These are phyloP conservation scores for Dendrocopos noguchii DNA, from an alignment of 2,113 vertebrate genomes.

Conservation along the genomic window DNA sequence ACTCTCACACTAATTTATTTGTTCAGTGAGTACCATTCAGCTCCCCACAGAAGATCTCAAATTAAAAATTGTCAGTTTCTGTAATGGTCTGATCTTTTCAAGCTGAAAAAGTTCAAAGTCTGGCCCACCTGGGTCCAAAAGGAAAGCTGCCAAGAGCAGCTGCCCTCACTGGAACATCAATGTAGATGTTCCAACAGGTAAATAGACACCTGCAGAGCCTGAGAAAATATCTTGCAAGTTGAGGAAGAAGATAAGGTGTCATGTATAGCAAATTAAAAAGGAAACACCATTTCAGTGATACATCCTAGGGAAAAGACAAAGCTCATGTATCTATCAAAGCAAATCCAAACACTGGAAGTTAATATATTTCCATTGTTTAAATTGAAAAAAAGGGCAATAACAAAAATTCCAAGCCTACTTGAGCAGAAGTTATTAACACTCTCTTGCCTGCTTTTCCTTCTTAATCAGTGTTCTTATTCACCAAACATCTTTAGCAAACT, in stretches of 20 bases:
- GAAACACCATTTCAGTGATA: neutral
- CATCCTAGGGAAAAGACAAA: slow-evolving; percentile 28
- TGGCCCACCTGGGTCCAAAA: slow-evolving; percentile 1
- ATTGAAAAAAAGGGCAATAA: neutral
- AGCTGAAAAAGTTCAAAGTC: slow-evolving; percentile 55
- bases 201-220: slow-evolving; percentile 51
- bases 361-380: neutral
- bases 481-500: neutral
- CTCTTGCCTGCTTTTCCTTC: neutral
- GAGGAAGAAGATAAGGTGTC: slow-evolving; percentile 21
- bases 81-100: slow-evolving; percentile 68
- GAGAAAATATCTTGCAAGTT: slow-evolving; percentile 28
- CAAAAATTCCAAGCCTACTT: neutral
- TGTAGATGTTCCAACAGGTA: slow-evolving; percentile 70
- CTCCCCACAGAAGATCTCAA: slow-evolving; percentile 66
- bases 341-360: neutral
- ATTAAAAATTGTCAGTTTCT: slow-evolving; percentile 75
- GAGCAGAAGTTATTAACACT: neutral
- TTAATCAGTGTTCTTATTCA: neutral
- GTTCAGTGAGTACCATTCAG: slow-evolving; percentile 44
- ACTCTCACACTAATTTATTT: slow-evolving; percentile 68
- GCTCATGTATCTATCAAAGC: neutral
- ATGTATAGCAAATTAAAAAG: slow-evolving; percentile 27
- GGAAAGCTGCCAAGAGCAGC: slow-evolving; percentile 53
- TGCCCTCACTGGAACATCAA: slow-evolving; percentile 16